Conservation (phyloP, 2,797 vertebrate genomes). For the Tokudaia muenninki region DNA sequence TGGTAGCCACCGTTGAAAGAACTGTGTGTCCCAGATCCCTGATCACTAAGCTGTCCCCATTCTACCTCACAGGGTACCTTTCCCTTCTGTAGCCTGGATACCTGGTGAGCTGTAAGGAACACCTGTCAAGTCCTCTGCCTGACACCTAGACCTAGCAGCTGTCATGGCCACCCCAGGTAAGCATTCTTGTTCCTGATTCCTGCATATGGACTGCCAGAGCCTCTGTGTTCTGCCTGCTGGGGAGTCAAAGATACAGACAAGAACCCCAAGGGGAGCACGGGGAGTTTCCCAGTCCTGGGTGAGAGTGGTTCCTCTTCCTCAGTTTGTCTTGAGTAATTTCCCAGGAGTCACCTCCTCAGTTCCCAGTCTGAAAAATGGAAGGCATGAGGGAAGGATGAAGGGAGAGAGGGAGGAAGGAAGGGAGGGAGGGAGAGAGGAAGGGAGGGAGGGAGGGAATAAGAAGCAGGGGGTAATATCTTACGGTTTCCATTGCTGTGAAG, state of each 20-base stretch:
- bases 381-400: neutral
- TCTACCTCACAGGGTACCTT: neutral
- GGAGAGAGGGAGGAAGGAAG: no score
- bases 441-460: no score
- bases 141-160: neutral
- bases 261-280: neutral
- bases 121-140: accelerated
- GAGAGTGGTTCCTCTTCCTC: accelerated
- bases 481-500: neutral
- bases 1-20: neutral
- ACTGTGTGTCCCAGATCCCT: accelerated
- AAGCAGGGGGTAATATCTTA: neutral
- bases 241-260: neutral
- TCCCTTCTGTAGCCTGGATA: accelerated
- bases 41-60: neutral
- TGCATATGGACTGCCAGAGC: accelerated
- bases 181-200: neutral
- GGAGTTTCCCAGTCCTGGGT: neutral
- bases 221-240: neutral
- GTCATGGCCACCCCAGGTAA: neutral
- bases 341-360: neutral
- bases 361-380: neutral
- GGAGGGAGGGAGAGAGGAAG: accelerated
- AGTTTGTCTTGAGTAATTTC: neutral
- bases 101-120: accelerated